These are phyloP conservation scores for Brachionus manjavacas DNA, from an alignment of 1,140 invertebrate genomes.

Conservation along the genomic window DNA sequence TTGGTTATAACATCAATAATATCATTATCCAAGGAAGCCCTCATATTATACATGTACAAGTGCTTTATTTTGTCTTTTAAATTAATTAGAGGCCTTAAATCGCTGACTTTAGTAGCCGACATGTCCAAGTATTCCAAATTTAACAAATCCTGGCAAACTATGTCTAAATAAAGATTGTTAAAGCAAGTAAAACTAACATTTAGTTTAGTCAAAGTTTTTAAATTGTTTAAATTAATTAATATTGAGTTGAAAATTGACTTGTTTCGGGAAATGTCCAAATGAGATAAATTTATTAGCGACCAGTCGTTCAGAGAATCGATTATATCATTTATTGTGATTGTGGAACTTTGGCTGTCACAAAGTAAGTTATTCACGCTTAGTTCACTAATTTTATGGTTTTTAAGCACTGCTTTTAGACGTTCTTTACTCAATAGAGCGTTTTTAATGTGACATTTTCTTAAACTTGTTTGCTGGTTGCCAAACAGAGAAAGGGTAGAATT, in stretches of 20 bases:
- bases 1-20: not conserved
- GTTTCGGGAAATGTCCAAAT: not conserved
- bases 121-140: slow-evolving; percentile 15
- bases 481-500: not conserved
- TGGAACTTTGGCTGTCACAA: not conserved
- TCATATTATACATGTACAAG: slow-evolving; percentile 24
- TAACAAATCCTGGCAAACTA: slow-evolving; percentile 5
- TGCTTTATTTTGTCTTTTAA: slow-evolving; percentile 5
- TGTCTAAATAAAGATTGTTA: slow-evolving; percentile 8
- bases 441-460: not conserved
- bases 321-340: slow-evolving; percentile 7
- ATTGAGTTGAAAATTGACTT: not conserved
- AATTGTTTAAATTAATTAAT: not conserved
- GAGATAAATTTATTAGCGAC: not conserved
- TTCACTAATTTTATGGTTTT: not conserved
- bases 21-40: not conserved
- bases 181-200: slow-evolving; percentile 25
- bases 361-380: not conserved
- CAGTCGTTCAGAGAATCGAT: not conserved
- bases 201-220: not conserved
- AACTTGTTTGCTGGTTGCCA: not conserved
- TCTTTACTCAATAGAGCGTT: not conserved
- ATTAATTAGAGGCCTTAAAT: not conserved
- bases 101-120: slow-evolving; percentile 11
- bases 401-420: not conserved